phyloP scores from a whole-genome alignment of 2,113 vertebrate species.

The Ageneiosus marmoratus region DNA sequence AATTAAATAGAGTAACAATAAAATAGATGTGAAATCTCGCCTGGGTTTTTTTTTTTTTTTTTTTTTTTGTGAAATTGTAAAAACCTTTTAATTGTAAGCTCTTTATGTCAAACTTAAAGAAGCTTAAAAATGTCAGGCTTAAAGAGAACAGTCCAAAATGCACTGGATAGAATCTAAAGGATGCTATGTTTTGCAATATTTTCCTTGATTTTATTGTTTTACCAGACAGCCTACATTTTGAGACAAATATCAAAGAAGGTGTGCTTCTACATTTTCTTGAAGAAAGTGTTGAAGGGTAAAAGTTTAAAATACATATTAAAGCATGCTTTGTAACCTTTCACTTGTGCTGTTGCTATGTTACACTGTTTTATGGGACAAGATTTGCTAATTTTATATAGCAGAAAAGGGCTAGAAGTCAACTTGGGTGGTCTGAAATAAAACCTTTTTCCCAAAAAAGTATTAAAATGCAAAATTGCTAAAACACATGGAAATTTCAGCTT shows the following conservation, averaged over 20 bases:
- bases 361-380: not conserved
- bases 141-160: too few relatives aligned
- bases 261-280: not conserved
- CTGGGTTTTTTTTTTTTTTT: too few relatives aligned
- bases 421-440: conserved; percentile 42
- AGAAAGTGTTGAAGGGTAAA: not conserved
- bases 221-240: not conserved
- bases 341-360: not conserved
- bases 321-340: not conserved
- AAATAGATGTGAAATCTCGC: not conserved
- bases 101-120: too few relatives aligned
- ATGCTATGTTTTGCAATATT: not conserved
- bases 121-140: too few relatives aligned
- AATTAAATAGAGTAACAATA: not conserved
- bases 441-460: conserved; percentile 11
- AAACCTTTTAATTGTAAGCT: not conserved
- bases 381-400: not conserved
- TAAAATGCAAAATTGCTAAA: conserved; percentile 23
- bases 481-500: conserved; percentile 39
- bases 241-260: not conserved
- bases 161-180: not conserved
- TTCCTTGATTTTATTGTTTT: too few relatives aligned
- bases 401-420: not conserved
- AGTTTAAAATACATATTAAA: not conserved
- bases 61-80: not conserved